Evolutionary conservation across 2,113 vertebrate species (phyloP).

Genomic region (Eudyptes chrysolophus): DNA sequence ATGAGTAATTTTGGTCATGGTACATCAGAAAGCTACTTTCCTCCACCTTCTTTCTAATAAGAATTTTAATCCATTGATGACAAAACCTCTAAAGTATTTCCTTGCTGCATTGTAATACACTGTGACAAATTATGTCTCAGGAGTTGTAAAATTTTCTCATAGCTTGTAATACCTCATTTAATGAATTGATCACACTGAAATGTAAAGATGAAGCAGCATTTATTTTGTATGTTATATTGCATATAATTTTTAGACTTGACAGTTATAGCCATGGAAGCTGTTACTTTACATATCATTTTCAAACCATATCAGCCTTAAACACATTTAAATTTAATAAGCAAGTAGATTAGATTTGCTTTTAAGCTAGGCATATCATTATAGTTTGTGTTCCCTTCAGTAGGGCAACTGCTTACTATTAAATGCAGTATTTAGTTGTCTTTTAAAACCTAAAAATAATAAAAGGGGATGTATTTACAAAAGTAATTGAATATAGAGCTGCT

Average conservation of each 20-base stretch:
- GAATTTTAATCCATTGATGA: conserved; percentile 66
- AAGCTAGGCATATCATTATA: conserved; percentile 80
- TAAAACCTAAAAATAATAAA: conserved; percentile 68
- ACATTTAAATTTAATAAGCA: conserved; percentile 88
- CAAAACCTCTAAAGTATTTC: conserved; percentile 67
- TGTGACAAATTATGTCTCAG: conserved; percentile 74
- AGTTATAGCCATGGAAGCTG: conserved; percentile 81
- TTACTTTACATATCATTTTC: conserved; percentile 83
- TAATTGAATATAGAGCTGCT: conserved; percentile 54
- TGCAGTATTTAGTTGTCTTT: conserved; percentile 67
- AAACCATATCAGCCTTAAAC: conserved; percentile 82
- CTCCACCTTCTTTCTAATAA: conserved; percentile 52
- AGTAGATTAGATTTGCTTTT: conserved; percentile 85
- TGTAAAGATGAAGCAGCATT: conserved; percentile 76
- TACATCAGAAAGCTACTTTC: conserved; percentile 41
- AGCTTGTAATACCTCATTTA: conserved; percentile 77
- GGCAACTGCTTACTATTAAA: conserved; percentile 62
- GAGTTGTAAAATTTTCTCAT: conserved; percentile 65
- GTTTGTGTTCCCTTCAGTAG: conserved; percentile 55
- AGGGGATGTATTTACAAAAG: conserved; percentile 14
- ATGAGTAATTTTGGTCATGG: conserved; percentile 51
- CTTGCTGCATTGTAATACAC: conserved; percentile 64
- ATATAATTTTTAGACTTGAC: conserved; percentile 81
- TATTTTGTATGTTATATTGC: conserved; percentile 80
- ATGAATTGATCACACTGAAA: conserved; percentile 80